Evolutionary conservation across 2,797 vertebrate species (phyloP).

Genomic region (Vireo griseus): DNA sequence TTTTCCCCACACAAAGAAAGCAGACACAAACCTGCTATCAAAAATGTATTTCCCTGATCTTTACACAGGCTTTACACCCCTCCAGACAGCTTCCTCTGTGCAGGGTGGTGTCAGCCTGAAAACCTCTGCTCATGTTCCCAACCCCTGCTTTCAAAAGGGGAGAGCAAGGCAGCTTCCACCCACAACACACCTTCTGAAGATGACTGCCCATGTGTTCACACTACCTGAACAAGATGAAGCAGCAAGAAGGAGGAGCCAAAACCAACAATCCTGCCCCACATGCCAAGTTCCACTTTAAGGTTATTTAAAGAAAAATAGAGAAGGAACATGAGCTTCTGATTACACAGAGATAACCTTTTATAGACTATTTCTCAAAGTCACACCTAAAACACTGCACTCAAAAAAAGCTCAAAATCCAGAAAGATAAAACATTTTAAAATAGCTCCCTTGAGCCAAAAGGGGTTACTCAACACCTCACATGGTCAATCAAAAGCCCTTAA

Average conservation of each 20-base stretch:
- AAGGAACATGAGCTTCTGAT: background rate
- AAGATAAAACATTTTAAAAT: background rate
- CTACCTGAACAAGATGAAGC: background rate
- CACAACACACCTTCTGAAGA: background rate
- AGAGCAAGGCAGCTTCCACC: background rate
- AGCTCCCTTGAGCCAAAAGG: background rate
- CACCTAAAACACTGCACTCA: background rate
- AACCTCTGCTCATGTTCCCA: background rate
- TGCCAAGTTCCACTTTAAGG: background rate
- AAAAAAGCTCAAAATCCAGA: background rate
- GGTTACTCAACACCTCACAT: background rate
- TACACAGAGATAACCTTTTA: background rate
- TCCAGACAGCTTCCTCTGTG: background rate
- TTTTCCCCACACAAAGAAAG: background rate
- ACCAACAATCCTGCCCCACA: background rate
- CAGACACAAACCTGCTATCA: background rate
- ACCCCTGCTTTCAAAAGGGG: background rate
- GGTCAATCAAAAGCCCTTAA: background rate
- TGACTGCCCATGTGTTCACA: background rate
- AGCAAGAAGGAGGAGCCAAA: background rate
- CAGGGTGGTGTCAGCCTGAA: background rate
- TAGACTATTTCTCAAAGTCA: background rate
- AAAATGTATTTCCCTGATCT: background rate
- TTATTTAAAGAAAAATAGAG: background rate
- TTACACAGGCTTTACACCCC: background rate